These are phyloP conservation scores for Emys orbicularis DNA, from an alignment of 2,797 vertebrate species.

Conservation along the genomic window DNA sequence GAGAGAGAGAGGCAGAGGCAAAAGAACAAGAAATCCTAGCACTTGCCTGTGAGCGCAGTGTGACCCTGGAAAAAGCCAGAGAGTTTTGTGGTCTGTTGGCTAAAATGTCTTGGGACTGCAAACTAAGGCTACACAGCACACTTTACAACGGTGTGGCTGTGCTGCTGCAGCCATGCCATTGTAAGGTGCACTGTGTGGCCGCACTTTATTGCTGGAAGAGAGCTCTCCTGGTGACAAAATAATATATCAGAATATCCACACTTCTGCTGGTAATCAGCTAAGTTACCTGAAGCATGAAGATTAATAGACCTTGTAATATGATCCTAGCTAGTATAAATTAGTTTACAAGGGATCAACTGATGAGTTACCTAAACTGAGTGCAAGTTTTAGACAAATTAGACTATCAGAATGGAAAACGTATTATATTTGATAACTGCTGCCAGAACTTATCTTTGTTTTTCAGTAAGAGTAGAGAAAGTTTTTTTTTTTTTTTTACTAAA, in stretches of 20 bases:
- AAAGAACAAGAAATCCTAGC: too few relatives aligned
- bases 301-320: constrained; percentile 68
- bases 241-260: constrained; percentile 57
- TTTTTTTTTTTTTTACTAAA: neutral
- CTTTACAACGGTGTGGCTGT: too few relatives aligned
- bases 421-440: neutral
- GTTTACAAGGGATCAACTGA: constrained; percentile 60
- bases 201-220: too few relatives aligned
- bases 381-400: constrained; percentile 32
- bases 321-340: constrained; percentile 64
- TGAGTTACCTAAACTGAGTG: constrained; percentile 23
- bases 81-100: too few relatives aligned
- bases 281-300: constrained; percentile 62
- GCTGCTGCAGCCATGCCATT: too few relatives aligned
- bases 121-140: too few relatives aligned
- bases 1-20: too few relatives aligned
- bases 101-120: too few relatives aligned
- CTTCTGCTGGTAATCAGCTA: constrained; percentile 66
- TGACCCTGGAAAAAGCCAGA: too few relatives aligned
- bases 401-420: neutral
- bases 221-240: too few relatives aligned
- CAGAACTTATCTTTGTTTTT: neutral
- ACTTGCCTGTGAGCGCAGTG: too few relatives aligned
- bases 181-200: too few relatives aligned
- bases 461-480: neutral